Evolutionary conservation across 1,140 invertebrate genomes (phyloP).

Genomic region (Archivesica marissinica): DNA sequence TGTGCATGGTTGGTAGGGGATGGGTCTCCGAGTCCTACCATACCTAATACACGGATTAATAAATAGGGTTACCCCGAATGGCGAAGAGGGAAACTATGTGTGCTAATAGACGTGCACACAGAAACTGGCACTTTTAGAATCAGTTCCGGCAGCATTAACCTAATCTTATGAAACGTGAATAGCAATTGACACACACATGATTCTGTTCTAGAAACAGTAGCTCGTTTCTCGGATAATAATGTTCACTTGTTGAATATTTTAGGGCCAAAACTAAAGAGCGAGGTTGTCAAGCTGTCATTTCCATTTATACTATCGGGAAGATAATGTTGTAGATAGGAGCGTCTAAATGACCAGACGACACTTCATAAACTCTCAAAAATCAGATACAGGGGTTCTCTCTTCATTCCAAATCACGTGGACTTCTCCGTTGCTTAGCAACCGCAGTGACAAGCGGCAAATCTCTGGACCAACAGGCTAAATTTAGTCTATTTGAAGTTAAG

Average conservation of each 20-base stretch:
- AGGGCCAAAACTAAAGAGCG: not conserved
- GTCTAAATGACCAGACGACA: slow-evolving; percentile 25
- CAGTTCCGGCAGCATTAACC: no score
- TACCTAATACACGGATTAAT: no score
- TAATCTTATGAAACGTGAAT: no score
- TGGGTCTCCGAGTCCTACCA: no score
- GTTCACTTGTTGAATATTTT: slow-evolving; percentile 40
- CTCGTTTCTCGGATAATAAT: not conserved
- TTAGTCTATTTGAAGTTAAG: slow-evolving; percentile 52
- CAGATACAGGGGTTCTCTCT: slow-evolving; percentile 44
- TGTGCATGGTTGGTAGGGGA: no score
- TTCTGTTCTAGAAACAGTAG: not conserved
- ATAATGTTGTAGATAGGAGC: slow-evolving; percentile 19
- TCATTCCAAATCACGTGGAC: slow-evolving; percentile 34
- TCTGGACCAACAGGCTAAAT: slow-evolving; percentile 55
- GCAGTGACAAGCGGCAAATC: slow-evolving; percentile 42
- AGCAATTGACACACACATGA: not conserved
- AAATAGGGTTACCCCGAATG: no score
- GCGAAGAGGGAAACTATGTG: no score
- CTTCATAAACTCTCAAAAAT: slow-evolving; percentile 48
- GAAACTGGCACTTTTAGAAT: no score
- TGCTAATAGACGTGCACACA: no score
- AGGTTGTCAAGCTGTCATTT: slow-evolving; percentile 42
- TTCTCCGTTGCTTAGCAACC: slow-evolving; percentile 53
- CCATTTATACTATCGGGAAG: slow-evolving; percentile 29